These are phyloP conservation scores for Drosophila anomelani DNA, from an alignment of 2,888 invertebrate species.

Conservation along the genomic window DNA sequence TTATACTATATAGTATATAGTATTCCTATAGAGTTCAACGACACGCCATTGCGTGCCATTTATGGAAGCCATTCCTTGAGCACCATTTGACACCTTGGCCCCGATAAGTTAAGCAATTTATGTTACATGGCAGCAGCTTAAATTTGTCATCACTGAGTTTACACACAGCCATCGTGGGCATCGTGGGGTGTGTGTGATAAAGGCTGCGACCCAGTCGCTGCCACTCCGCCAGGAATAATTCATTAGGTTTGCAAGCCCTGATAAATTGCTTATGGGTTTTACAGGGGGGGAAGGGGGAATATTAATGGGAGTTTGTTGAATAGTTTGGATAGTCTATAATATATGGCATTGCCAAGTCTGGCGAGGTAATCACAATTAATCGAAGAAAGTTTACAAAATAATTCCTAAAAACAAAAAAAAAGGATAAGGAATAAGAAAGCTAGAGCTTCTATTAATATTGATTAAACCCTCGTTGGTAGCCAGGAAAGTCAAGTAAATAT, in stretches of 20 bases:
- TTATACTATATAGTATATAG: background rate
- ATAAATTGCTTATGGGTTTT: constrained; percentile 21
- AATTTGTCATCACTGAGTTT: constrained; percentile 41
- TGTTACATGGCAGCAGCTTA: constrained; percentile 42
- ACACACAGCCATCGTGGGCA: constrained; percentile 3
- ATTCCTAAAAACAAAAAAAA: no score
- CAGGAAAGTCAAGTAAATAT: background rate
- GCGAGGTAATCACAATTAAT: background rate
- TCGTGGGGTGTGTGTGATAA: background rate
- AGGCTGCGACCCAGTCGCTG: background rate
- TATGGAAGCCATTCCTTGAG: constrained; percentile 56
- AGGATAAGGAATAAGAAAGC: no score
- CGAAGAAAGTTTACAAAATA: background rate
- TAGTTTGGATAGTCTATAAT: background rate
- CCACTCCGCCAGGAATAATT: constrained; percentile 26
- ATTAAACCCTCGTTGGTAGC: background rate
- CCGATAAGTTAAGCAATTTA: constrained; percentile 62
- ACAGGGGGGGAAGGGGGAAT: background rate
- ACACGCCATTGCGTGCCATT: constrained; percentile 68
- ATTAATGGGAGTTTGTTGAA: constrained; percentile 5
- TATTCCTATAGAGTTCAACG: constrained; percentile 57
- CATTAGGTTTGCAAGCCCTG: constrained; percentile 21
- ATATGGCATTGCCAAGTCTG: background rate
- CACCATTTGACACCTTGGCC: constrained; percentile 67
- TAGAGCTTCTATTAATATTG: no score